Evolutionary conservation across 1,140 invertebrate genomes (phyloP).

Genomic region (Pissodes strobi): DNA sequence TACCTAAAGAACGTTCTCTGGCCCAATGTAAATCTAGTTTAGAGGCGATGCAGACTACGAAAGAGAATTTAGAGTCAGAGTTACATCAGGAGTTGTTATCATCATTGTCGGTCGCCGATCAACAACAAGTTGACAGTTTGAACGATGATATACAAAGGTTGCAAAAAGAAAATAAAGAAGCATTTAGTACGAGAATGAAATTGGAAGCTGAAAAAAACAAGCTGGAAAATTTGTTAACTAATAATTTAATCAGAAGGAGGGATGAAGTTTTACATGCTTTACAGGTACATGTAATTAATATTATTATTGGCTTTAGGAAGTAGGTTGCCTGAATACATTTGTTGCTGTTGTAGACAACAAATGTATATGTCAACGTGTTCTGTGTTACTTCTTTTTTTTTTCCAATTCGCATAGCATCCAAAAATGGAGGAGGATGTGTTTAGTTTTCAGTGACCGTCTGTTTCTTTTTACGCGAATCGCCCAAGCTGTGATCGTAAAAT

Average conservation of each 20-base stretch:
- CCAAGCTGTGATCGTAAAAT: too few species aligned
- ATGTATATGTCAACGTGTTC: too few species aligned
- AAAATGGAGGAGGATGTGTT: too few species aligned
- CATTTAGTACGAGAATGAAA: conserved; percentile 92
- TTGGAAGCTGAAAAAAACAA: conserved; percentile 97
- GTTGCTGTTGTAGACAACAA: too few species aligned
- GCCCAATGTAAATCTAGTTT: conserved; percentile 89
- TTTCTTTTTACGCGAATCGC: too few species aligned
- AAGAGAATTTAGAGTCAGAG: conserved; percentile 88
- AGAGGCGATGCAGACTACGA: conserved; percentile 94
- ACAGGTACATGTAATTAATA: too few species aligned
- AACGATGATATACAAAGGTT: conserved; percentile 93
- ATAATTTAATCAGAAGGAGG: conserved; percentile 88
- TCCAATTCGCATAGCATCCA: too few species aligned
- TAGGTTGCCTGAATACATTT: too few species aligned
- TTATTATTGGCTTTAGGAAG: too few species aligned
- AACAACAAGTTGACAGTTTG: conserved; percentile 89
- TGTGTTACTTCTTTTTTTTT: too few species aligned
- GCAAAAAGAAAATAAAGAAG: conserved; percentile 95
- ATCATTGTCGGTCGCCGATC: conserved; percentile 78
- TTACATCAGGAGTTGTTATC: conserved; percentile 87
- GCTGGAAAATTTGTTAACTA: conserved; percentile 95
- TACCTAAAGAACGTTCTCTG: conserved; percentile 90
- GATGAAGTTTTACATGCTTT: conserved; percentile 89
- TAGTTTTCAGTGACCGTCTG: too few species aligned